phyloP scores from a whole-genome alignment of 2,113 vertebrate species.

The Phalacrocorax aristotelis region DNA sequence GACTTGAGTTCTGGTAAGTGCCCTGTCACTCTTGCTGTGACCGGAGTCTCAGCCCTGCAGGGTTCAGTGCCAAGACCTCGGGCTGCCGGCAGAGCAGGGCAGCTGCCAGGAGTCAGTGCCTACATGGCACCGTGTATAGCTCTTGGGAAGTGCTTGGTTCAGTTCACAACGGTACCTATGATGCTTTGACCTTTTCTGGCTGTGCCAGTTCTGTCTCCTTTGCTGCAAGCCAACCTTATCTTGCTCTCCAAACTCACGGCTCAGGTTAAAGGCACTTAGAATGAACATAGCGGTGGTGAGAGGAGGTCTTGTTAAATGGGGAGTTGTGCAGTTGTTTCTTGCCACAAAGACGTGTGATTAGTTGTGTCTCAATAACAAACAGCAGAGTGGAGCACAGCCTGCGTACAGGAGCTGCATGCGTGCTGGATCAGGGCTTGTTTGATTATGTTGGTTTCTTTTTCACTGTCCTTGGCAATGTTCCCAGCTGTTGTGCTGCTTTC shows the following conservation, averaged over 20 bases:
- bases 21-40: not conserved
- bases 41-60: accelerated
- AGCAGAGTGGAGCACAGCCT: not conserved
- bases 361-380: not conserved
- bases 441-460: not conserved
- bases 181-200: not conserved
- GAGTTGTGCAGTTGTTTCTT: not conserved
- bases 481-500: not conserved
- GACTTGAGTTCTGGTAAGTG: not conserved
- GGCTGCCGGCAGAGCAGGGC: not conserved
- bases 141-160: not conserved
- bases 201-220: not conserved
- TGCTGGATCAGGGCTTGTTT: not conserved
- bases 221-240: not conserved
- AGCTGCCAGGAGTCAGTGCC: not conserved
- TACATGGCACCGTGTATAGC: accelerated
- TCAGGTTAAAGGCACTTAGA: not conserved
- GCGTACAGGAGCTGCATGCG: not conserved
- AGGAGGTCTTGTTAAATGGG: not conserved
- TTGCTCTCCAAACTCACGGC: not conserved
- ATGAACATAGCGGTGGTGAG: not conserved
- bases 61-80: not conserved
- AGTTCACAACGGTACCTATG: not conserved
- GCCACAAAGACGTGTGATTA: not conserved
- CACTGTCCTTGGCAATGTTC: not conserved